Base-by-base conservation (phyloP, 2,113 vertebrate genomes). In the Bambusicola thoracicus region DNA sequence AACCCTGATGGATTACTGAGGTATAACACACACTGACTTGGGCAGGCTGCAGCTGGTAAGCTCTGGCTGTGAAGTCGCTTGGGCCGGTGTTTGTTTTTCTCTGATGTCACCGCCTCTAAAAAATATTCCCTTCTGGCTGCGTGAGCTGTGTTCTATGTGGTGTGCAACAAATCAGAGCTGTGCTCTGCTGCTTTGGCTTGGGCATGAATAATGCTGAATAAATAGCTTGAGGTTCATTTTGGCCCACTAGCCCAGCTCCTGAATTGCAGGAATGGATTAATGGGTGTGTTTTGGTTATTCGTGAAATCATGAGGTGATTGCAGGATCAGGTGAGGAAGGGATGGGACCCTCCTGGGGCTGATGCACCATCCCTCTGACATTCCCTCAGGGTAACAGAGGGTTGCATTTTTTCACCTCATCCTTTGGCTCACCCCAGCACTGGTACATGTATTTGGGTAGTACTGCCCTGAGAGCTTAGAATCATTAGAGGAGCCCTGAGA, bases 361-460 rank as follows among this genome's bases (percentile, higher is more conserved):
- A 5, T 15, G 6, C 55, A n/a, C 17, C 69, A 6, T 92, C 29
- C 1, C 0, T 59, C 44, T 72, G 65, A 55, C 13, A 11, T 69
- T 80, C 58, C 43, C 25, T 14, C 34, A 44, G 34, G 34, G 53
- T 51, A 24, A 36, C 0, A 0, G 8, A 30, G 24, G 15, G 11
- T 86, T 30, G 18, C 6, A 5, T 32, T 53, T 85, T 56, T 83
- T 55, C 63, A 36, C 34, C 11, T 82, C 4, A 10, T 63, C 22
- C 36, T 1, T 0, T 49, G 59, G 20, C 27, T 85, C 1, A 1
- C 48, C 36, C 21, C 1, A 12, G 56, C 7, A 46, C 75, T 53
- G 46, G 49, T 32, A 15, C 11, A 2, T 0, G 1, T 3, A 8
- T 38, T 38, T 4, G 12, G 53, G 8, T 0, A 0, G 40, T 63